These are phyloP conservation scores for Bombus confusus DNA, from an alignment of 1,140 invertebrate species.

Conservation along the genomic window DNA sequence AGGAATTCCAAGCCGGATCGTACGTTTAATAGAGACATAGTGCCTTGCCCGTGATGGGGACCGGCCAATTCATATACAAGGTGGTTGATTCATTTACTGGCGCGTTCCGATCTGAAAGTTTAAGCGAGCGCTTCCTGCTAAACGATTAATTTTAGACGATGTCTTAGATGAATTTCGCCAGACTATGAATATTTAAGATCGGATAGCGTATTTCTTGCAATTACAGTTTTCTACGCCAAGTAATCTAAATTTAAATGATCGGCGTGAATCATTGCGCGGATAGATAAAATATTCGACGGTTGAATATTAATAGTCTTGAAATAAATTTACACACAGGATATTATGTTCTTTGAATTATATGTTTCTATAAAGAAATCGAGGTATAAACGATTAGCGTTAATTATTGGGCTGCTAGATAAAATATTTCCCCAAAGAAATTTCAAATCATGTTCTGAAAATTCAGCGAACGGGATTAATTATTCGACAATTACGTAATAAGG, in stretches of 20 bases:
- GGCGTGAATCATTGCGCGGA: background rate
- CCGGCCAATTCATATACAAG: constrained; percentile 21
- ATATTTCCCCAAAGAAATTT: no score
- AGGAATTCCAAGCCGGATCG: background rate
- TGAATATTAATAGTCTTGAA: no score
- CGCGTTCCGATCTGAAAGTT: background rate
- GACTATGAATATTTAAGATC: no score
- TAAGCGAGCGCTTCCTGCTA: background rate
- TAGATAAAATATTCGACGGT: background rate
- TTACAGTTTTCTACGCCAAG: background rate
- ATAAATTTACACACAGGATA: background rate
- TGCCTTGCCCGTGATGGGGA: background rate
- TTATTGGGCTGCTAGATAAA: background rate
- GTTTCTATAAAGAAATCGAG: background rate
- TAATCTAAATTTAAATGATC: background rate
- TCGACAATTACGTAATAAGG: no score
- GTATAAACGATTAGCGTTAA: background rate
- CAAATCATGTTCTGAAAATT: no score
- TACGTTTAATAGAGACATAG: constrained; percentile 24
- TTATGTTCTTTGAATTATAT: no score
- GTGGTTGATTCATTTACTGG: constrained; percentile 24
- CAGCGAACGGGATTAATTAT: no score
- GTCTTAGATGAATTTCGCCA: background rate
- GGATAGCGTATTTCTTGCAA: background rate
- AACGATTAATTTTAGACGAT: background rate